These are phyloP conservation scores for Procapra przewalskii DNA, from an alignment of 2,113 vertebrate species.

Conservation along the genomic window DNA sequence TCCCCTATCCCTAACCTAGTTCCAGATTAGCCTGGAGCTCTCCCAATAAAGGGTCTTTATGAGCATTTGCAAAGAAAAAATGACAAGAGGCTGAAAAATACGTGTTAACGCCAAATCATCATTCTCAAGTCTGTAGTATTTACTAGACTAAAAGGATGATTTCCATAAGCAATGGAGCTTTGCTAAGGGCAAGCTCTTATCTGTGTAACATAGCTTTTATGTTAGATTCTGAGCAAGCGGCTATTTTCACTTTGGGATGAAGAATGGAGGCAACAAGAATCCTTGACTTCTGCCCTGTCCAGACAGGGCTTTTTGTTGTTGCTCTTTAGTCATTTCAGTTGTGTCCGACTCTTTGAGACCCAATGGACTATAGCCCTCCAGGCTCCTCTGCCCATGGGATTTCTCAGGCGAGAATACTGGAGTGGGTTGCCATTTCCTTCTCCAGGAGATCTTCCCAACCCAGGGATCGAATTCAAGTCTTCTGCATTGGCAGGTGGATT, in stretches of 20 bases:
- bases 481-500: not conserved
- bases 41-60: not conserved
- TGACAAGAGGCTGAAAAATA: not conserved
- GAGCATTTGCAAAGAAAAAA: not conserved
- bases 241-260: not conserved
- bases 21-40: not conserved
- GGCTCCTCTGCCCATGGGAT: not conserved
- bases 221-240: not conserved
- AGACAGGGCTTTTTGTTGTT: not conserved
- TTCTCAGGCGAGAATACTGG: not conserved
- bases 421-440: not conserved
- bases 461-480: not conserved
- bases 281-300: not conserved
- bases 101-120: not conserved
- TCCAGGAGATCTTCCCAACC: not conserved
- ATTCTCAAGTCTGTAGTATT: not conserved
- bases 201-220: too few relatives aligned
- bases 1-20: not conserved
- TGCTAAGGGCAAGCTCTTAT: not conserved
- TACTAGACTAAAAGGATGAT: not conserved
- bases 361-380: not conserved
- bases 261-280: not conserved
- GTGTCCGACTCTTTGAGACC: not conserved
- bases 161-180: not conserved
- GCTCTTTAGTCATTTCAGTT: not conserved